Conservation (phyloP, 2,797 vertebrate genomes). For the Catamblyrhynchus diadema region DNA sequence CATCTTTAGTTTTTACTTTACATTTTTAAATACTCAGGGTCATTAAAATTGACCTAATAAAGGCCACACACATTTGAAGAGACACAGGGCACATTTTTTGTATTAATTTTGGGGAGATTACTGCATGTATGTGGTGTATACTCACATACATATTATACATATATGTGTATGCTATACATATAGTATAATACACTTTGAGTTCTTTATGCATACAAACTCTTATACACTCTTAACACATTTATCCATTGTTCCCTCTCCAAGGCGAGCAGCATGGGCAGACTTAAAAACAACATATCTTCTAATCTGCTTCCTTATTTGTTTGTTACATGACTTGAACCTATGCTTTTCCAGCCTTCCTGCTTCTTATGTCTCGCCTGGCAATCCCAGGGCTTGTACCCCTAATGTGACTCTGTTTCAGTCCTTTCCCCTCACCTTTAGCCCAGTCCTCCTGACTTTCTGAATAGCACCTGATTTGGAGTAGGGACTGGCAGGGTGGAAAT, state of each 20-base stretch:
- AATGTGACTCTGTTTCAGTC: neutral
- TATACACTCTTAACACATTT: neutral
- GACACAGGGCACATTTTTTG: neutral
- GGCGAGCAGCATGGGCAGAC: neutral
- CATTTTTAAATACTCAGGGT: neutral
- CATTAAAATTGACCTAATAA: neutral
- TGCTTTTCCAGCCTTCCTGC: neutral
- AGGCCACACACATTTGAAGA: neutral
- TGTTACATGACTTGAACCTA: neutral
- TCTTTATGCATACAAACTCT: neutral
- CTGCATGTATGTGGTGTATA: neutral
- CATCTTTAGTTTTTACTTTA: neutral
- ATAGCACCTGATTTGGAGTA: neutral
- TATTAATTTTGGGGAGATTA: neutral
- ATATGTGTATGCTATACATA: fast-evolving
- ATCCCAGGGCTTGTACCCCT: neutral
- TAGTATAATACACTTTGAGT: neutral
- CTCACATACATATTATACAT: neutral
- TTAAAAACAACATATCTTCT: neutral
- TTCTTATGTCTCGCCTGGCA: neutral
- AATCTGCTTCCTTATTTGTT: neutral
- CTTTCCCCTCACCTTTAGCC: neutral
- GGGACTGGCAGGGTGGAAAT: neutral
- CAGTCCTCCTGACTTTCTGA: neutral
- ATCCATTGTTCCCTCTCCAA: neutral